Evolutionary conservation across 2,888 invertebrate species (phyloP).

Genomic region (Loripinus fragilis): DNA sequence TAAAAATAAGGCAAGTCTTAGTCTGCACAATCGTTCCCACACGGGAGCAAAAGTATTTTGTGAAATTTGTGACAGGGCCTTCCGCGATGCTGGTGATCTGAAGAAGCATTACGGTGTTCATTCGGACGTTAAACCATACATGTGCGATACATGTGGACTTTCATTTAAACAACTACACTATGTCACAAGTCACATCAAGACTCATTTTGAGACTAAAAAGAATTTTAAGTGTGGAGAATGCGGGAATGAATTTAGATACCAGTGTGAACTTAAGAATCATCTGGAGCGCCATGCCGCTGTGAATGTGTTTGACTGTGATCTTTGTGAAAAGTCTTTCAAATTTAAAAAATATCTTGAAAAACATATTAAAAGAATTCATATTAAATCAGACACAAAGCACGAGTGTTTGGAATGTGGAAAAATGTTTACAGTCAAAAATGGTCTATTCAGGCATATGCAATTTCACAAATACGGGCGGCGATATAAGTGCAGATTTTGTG

Average conservation of each 20-base stretch:
- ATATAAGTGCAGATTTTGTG: neutral
- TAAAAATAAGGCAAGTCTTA: neutral
- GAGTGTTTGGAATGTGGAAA: neutral
- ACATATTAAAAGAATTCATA: neutral
- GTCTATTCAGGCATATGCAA: neutral
- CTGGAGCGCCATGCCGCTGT: neutral
- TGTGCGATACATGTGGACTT: constrained; percentile 5
- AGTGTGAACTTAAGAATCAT: neutral
- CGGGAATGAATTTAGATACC: neutral
- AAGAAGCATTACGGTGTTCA: neutral
- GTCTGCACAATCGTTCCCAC: neutral
- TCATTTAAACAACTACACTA: neutral
- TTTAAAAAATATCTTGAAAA: neutral
- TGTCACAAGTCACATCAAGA: neutral
- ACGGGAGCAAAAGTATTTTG: neutral
- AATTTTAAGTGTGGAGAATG: neutral
- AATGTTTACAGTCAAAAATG: neutral
- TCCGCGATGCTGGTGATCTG: neutral
- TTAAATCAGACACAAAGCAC: neutral
- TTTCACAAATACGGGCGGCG: neutral
- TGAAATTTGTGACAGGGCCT: neutral
- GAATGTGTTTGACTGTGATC: neutral
- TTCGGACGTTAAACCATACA: neutral
- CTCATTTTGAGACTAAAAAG: neutral
- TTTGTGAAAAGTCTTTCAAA: neutral